Conservation (phyloP, 2,113 vertebrate genomes). For the Dermatemys mawii region DNA sequence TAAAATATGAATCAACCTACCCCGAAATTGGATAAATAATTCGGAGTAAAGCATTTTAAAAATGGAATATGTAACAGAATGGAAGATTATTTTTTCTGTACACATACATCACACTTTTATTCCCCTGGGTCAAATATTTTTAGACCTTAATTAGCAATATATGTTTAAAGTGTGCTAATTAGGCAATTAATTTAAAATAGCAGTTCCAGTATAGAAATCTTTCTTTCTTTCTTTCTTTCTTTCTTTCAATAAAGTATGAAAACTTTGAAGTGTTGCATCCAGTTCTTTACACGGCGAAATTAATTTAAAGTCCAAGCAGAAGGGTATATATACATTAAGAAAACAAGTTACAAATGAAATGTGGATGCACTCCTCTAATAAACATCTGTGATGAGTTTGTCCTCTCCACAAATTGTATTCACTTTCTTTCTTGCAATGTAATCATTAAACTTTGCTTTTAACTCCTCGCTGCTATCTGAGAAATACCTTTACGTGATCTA, state of each 20-base stretch:
- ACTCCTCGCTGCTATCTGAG: not conserved
- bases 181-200: not conserved
- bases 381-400: not conserved
- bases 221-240: not conserved
- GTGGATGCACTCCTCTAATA: not conserved
- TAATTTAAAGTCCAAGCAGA: not conserved
- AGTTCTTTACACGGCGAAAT: not conserved
- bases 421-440: not conserved
- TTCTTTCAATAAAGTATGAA: too few relatives aligned
- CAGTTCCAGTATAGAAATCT: not conserved
- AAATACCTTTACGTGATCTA: not conserved
- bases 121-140: not conserved
- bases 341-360: not conserved
- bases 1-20: not conserved
- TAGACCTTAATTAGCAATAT: not conserved
- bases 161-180: not conserved
- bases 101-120: not conserved
- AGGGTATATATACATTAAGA: not conserved
- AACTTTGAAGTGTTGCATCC: not conserved
- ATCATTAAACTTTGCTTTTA: not conserved
- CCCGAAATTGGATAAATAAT: not conserved
- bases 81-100: accelerated
- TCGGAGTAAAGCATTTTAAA: not conserved
- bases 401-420: accelerated
- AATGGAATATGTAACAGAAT: not conserved